Evolutionary conservation across 1,140 invertebrate genomes (phyloP).

Genomic region (Pseudomyrmex flavicornis): DNA sequence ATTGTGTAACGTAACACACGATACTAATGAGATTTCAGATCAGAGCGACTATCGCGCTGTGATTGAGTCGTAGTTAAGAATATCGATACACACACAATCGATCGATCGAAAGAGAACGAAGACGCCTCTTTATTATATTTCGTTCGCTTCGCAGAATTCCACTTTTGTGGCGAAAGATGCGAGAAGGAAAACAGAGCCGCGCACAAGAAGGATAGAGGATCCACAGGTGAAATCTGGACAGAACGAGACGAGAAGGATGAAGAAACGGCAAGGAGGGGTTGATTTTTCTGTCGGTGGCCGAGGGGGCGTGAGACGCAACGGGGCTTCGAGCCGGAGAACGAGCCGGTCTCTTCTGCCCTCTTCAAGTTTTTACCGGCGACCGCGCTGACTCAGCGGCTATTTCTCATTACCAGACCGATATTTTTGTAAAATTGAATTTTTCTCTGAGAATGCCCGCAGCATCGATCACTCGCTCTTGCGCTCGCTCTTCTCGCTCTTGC

Average conservation of each 20-base stretch:
- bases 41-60: neutral
- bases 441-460: constrained; percentile 74
- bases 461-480: constrained; percentile 51
- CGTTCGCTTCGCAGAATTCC: constrained; percentile 36
- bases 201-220: neutral
- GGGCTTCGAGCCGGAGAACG: constrained; percentile 59
- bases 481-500: neutral
- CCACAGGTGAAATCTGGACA: constrained; percentile 18
- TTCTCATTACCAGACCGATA: constrained; percentile 76
- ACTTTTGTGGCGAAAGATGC: constrained; percentile 34
- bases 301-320: constrained; percentile 72
- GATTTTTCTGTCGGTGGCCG: constrained; percentile 73
- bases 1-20: neutral
- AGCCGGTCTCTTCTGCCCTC: constrained; percentile 64
- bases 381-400: constrained; percentile 74
- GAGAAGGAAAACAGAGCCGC: constrained; percentile 5
- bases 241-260: constrained; percentile 25
- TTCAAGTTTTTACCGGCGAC: constrained; percentile 72
- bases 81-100: constrained; percentile 7
- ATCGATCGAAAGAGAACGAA: neutral
- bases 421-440: constrained; percentile 79
- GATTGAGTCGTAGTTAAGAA: constrained; percentile 49
- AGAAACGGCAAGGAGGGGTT: constrained; percentile 51
- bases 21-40: neutral
- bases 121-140: constrained; percentile 19